Conservation (phyloP, 2,888 invertebrate genomes). For the Dysmachus trigonus region DNA sequence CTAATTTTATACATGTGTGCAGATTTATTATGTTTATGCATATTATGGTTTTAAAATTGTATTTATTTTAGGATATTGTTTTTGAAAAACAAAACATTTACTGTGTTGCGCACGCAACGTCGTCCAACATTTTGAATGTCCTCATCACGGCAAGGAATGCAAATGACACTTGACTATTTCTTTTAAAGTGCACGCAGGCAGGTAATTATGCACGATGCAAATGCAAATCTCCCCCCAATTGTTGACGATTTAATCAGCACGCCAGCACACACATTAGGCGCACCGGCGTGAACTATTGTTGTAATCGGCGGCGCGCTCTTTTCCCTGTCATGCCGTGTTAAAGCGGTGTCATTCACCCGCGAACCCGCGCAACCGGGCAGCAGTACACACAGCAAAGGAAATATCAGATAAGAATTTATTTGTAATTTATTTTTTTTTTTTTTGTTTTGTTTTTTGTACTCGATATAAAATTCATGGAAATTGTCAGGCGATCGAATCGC, state of each 20-base stretch:
- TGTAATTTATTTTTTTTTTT: background rate
- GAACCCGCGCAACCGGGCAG: background rate
- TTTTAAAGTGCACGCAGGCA: background rate
- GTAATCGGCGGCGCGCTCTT: background rate
- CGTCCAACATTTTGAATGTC: background rate
- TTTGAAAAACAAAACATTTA: no score
- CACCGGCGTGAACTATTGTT: background rate
- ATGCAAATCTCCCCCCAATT: background rate
- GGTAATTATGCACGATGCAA: background rate
- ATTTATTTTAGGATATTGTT: no score
- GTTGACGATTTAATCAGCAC: background rate
- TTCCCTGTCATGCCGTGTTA: background rate
- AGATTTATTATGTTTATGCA: no score
- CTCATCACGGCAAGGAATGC: background rate
- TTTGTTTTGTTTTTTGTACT: background rate
- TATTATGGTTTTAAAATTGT: no score
- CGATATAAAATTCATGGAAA: slow-evolving; percentile 24
- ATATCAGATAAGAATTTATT: background rate
- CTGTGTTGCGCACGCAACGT: background rate
- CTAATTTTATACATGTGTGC: no score
- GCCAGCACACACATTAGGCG: background rate
- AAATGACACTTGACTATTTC: background rate
- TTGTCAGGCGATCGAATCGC: slow-evolving; percentile 1
- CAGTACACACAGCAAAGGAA: background rate
- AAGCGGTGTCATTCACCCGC: background rate